A percentile compares a stretch with the other conserved stretches of the same genome.
phyloP scores from a whole-genome alignment of 2,113 vertebrate species.

The human region DNA sequence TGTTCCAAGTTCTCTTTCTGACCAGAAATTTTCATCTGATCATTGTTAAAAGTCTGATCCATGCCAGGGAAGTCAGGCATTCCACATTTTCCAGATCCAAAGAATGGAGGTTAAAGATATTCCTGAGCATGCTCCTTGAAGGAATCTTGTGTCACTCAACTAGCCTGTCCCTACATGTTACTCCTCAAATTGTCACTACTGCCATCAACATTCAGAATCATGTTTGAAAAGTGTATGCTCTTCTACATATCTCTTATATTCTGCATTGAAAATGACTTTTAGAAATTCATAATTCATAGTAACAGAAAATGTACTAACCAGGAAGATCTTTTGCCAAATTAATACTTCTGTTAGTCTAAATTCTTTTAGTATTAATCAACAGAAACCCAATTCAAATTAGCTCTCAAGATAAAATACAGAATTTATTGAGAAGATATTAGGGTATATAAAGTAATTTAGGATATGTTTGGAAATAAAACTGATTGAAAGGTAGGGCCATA shows the following conservation, averaged over 20 bases:
- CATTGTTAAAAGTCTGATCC: background rate
- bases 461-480: background rate
- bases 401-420: background rate
- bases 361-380: background rate
- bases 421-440: background rate
- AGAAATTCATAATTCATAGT: background rate
- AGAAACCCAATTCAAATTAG: background rate
- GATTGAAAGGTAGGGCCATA: background rate
- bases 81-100: background rate
- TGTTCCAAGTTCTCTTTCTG: background rate
- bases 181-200: background rate
- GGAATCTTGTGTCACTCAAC: background rate
- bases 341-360: background rate
- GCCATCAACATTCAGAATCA: background rate
- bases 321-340: background rate
- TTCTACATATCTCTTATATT: background rate
- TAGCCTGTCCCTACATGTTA: background rate
- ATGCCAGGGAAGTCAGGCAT: background rate
- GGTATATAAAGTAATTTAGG: background rate
- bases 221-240: background rate
- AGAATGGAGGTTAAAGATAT: background rate
- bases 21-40: background rate
- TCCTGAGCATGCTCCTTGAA: background rate
- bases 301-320: background rate
- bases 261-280: background rate